Conservation (phyloP, 1,140 invertebrate genomes). For the Babylonia areolata region DNA sequence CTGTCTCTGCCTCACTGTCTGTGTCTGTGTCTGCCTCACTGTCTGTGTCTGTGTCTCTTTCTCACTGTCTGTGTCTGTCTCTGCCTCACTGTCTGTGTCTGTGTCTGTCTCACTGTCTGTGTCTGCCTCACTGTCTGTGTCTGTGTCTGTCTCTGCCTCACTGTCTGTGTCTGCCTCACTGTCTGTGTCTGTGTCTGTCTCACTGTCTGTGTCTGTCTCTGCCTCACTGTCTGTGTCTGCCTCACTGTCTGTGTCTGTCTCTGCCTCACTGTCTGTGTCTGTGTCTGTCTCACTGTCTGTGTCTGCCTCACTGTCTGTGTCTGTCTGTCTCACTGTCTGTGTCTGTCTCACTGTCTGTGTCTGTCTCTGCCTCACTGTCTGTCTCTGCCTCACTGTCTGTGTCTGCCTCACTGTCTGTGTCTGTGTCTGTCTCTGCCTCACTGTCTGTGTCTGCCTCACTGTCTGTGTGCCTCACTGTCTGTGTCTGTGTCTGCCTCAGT, state of each 20-base stretch:
- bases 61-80: not conserved
- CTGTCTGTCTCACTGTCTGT: not conserved
- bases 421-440: too few relatives aligned
- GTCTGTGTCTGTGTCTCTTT: too few relatives aligned
- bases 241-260: not conserved
- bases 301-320: not conserved
- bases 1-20: not conserved
- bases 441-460: too few relatives aligned
- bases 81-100: not conserved
- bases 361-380: too few relatives aligned
- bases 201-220: slow-evolving; percentile 21
- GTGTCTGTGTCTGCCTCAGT: too few relatives aligned
- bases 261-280: not conserved
- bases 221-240: slow-evolving; percentile 11
- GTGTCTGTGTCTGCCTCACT: too few relatives aligned
- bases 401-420: too few relatives aligned
- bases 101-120: not conserved
- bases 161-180: too few relatives aligned
- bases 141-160: not conserved
- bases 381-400: too few relatives aligned
- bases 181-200: slow-evolving; percentile 16
- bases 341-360: too few relatives aligned
- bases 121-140: too few relatives aligned
- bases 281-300: not conserved
- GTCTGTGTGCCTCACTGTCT: too few relatives aligned